phyloP scores from a whole-genome alignment of 2,888 invertebrate genomes.

The Drosophila cyrtoloma region DNA sequence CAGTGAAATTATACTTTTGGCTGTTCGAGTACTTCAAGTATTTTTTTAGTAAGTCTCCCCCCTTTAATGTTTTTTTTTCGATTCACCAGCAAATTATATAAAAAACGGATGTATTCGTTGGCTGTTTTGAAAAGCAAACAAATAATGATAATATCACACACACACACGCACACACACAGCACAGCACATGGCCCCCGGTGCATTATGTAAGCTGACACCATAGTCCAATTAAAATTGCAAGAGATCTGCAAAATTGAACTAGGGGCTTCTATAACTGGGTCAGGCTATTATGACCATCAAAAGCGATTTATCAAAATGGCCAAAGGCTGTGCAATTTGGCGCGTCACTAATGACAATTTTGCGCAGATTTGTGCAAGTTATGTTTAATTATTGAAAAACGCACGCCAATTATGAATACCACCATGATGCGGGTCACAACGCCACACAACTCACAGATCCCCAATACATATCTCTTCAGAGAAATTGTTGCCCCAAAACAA shows the following conservation, averaged over 20 bases:
- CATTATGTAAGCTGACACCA: conserved; percentile 35
- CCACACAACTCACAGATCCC: not conserved
- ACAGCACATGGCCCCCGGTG: conserved; percentile 10
- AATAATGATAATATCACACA: conserved; percentile 32
- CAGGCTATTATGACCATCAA: conserved; percentile 47
- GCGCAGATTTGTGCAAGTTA: conserved; percentile 59
- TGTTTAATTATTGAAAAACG: conserved; percentile 58
- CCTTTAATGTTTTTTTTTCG: conserved; percentile 1
- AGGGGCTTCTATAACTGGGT: conserved; percentile 57
- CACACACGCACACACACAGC: not conserved
- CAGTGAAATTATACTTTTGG: not conserved
- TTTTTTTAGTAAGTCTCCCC: conserved; percentile 5
- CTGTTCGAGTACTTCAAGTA: conserved; percentile 1
- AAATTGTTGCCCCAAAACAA: conserved; percentile 58
- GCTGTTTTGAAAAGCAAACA: conserved; percentile 40
- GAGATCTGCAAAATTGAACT: conserved; percentile 56
- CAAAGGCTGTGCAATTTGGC: conserved; percentile 50
- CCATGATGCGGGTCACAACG: conserved; percentile 4
- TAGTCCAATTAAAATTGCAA: conserved; percentile 62
- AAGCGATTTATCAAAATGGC: conserved; percentile 33
- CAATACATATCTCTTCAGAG: conserved; percentile 12
- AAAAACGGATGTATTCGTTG: conserved; percentile 37
- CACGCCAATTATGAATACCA: conserved; percentile 34
- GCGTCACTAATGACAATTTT: conserved; percentile 69
- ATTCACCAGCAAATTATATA: conserved; percentile 49